Conservation (phyloP, 2,888 invertebrate genomes). For the Calameuta filiformis region DNA sequence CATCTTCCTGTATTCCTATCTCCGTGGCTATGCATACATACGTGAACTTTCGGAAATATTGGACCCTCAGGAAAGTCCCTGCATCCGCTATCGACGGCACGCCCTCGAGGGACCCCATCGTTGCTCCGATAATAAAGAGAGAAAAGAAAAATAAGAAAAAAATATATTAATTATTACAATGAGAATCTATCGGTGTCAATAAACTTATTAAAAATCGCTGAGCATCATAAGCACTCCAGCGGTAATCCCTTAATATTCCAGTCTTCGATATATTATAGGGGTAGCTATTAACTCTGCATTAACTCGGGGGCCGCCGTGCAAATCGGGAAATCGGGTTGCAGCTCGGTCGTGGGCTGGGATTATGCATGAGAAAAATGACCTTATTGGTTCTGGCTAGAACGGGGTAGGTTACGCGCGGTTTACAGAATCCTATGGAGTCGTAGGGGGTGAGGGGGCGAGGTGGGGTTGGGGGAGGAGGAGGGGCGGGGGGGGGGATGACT, state of each 20-base stretch:
- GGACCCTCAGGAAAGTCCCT: neutral
- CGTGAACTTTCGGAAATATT: neutral
- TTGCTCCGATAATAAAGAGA: neutral
- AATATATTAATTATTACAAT: neutral
- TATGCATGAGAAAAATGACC: slow-evolving; percentile 55
- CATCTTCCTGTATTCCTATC: neutral
- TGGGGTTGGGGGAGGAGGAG: no score
- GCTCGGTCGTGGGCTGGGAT: slow-evolving; percentile 39
- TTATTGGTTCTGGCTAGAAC: slow-evolving; percentile 52
- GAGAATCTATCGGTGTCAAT: neutral
- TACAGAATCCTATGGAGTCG: slow-evolving; percentile 25
- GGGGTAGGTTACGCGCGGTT: slow-evolving; percentile 43
- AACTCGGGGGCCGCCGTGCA: slow-evolving; percentile 48
- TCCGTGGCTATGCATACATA: neutral
- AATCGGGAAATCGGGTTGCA: slow-evolving; percentile 27
- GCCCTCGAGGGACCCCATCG: neutral
- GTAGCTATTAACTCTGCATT: slow-evolving; percentile 57
- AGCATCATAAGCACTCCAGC: neutral
- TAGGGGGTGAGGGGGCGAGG: neutral
- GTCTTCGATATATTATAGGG: slow-evolving; percentile 51
- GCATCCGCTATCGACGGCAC: neutral
- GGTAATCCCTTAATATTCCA: slow-evolving; percentile 57
- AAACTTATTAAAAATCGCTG: neutral
- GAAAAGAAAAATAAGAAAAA: neutral
- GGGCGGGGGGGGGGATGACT: no score